Conservation (phyloP, 2,888 invertebrate genomes). For the Leptinotarsa tumamoca region DNA sequence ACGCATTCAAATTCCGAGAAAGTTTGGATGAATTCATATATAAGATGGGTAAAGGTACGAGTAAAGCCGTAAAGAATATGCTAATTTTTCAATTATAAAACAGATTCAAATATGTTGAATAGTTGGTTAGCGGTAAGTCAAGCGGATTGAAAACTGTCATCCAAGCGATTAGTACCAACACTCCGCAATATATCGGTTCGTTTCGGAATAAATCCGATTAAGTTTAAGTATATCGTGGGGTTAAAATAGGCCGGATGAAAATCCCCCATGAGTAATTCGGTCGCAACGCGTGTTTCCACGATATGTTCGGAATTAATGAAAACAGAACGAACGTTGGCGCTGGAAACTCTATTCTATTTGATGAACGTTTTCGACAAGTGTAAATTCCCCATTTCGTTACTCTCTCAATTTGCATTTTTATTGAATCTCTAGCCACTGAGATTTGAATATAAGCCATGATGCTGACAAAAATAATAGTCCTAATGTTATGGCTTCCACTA, state of each 20-base stretch:
- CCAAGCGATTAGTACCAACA: constrained; percentile 58
- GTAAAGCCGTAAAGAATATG: constrained; percentile 49
- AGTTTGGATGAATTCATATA: constrained; percentile 38
- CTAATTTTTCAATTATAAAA: constrained; percentile 64
- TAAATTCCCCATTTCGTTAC: constrained; percentile 69
- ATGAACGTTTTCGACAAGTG: constrained; percentile 65
- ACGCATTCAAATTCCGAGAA: constrained; percentile 26
- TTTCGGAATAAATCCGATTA: constrained; percentile 66
- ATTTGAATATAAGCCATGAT: constrained; percentile 67
- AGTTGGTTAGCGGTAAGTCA: constrained; percentile 57
- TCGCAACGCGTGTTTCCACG: constrained; percentile 63
- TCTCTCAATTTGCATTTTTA: constrained; percentile 72
- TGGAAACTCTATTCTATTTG: constrained; percentile 47
- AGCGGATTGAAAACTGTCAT: constrained; percentile 60
- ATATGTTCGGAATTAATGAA: constrained; percentile 66
- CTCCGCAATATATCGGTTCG: constrained; percentile 61
- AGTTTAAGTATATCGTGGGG: constrained; percentile 66
- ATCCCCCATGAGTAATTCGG: constrained; percentile 66
- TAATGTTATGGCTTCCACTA: constrained; percentile 69
- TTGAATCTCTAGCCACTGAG: constrained; percentile 66
- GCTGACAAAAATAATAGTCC: constrained; percentile 75
- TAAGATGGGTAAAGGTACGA: constrained; percentile 27
- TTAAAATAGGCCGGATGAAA: constrained; percentile 65
- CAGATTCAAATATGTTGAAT: constrained; percentile 62
- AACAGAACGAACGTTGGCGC: constrained; percentile 51